Base-by-base conservation (phyloP, 1,140 invertebrate genomes). In the Drosophila jambulina region DNA sequence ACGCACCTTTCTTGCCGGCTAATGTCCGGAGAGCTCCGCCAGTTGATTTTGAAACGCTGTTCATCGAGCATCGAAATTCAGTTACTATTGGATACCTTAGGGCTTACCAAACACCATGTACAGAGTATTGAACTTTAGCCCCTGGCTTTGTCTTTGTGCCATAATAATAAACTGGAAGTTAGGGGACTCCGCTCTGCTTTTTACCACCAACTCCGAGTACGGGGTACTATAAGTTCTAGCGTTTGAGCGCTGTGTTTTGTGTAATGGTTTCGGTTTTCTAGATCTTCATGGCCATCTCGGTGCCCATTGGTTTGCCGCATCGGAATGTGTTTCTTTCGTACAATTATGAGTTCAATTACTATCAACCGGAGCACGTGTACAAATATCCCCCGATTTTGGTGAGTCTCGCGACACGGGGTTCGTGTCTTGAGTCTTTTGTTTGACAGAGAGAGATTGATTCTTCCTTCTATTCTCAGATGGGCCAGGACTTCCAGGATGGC, bases 341-440 rank as follows among this genome's bases (percentile, higher is more conserved):
- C 80, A 96, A 96, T 86, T 96, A 96, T 78, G 96, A 97, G 88
- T 95, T 95, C 0, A 96, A 95, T 91, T 96, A 96, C 92, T 91
- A 85, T 69, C 92, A 96, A 2, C 90, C 91, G 5, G 70, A 88
- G 36, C 84, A 78, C 21, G 78, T 85, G 7, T 92, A 86, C 71
- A 79, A 80, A 38, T 72, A 90, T 58, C 91, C 91, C 1, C 85
- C 91, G 5, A 82, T 87, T 56, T 75, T 90, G 67, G 91, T 92
- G 53, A 62, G 83, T 75, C 0, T 15, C 13, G 1, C 23, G 0
- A 2, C 6, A 1, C 2, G 4, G 19, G 10, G 51, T 76, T 82
- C 15, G 54, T 61, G 36, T 25, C 12, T 10, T 42, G 25, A 83
- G 45, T 57, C 45, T 51, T 65, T 65, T 56, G 25, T 36, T 51